A percentile compares a stretch with the other conserved stretches of the same genome.
These are phyloP conservation scores for Podargus strigoides DNA, from an alignment of 2,797 vertebrate species.

Conservation along the genomic window DNA sequence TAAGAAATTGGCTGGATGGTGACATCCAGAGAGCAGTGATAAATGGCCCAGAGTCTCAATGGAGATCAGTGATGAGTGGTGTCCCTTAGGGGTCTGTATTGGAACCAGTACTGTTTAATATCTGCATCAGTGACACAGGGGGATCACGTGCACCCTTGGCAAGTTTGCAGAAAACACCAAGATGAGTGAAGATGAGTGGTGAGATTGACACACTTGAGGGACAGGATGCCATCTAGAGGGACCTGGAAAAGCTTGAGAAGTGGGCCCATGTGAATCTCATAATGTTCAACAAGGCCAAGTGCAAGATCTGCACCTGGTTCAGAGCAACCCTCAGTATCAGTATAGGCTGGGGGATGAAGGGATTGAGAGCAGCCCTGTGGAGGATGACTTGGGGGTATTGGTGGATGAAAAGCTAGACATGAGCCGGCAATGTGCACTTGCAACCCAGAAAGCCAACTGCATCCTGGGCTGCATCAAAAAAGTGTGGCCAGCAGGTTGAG, in stretches of 20 bases:
- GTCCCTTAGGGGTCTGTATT: neutral
- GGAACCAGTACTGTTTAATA: neutral
- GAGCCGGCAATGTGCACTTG: too few species aligned
- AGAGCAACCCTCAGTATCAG: neutral
- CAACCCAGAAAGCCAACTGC: too few species aligned
- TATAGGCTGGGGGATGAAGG: neutral
- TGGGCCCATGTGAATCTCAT: neutral
- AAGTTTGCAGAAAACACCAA: neutral
- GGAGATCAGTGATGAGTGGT: neutral
- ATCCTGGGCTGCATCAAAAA: too few species aligned
- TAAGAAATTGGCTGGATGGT: neutral
- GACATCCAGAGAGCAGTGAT: neutral
- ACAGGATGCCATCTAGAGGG: neutral
- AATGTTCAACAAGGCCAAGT: neutral
- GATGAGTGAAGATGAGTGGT: neutral
- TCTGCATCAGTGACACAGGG: neutral
- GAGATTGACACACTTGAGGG: accelerated
- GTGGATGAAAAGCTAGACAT: too few species aligned
- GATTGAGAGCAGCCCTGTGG: too few species aligned
- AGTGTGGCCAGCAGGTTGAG: too few species aligned
- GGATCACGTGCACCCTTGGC: neutral
- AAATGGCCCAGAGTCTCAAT: neutral
- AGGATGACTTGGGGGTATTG: too few species aligned
- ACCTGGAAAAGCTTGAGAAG: neutral
- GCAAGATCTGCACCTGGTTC: too few species aligned